Base-by-base conservation (phyloP, 1,140 invertebrate species). In the Calycopis cecrops region DNA sequence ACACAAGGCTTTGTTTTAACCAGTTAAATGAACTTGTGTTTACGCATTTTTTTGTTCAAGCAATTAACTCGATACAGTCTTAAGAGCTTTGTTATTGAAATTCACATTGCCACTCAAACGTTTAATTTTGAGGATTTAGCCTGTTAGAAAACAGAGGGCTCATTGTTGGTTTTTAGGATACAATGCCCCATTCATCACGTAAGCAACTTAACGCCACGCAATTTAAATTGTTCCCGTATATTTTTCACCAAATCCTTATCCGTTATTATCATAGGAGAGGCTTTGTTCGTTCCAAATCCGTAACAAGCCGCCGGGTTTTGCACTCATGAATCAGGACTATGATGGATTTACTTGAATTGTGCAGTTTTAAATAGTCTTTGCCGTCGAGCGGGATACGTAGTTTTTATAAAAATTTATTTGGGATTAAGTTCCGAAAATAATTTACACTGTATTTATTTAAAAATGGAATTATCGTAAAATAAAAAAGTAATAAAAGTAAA, bases 121-220 rank as follows among this genome's bases (percentile, higher is more conserved):
- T 63, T 79, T 67, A 59, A 73, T 79, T 82, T 78, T 61, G 71
- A 73, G 67, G 72, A 73, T 81, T 85, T 79, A 66, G 72, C 67
- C 53, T 64, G 72, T 79, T 76, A 65, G 63, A 65, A 67, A 71
- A 81, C 71, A 77, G 69, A 68, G 60, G 11, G 48, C n/a, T 52
- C 52, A 75, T 79, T 85, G 76, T 81, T 55, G 59, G 47, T 48
- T 71, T 72, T 75, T 71, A 38, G 67, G 60, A 65, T 79, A 85
- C 81, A 85, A 83, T 79, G 63, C 65, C 21, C 64, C 60, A 77
- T 85, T 85, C 79, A 83, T 60, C 62, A 52, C 61, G 48, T 54
- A 61, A 56, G 65, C 59, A 61, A 65, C 66, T 76, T 77, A 74
- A 74, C 40, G 4, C 40, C 6, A 7, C 14, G 9, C 40, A 4